phyloP scores from a whole-genome alignment of 2,888 invertebrate genomes.

The Pycnomerus fuliginosus region DNA sequence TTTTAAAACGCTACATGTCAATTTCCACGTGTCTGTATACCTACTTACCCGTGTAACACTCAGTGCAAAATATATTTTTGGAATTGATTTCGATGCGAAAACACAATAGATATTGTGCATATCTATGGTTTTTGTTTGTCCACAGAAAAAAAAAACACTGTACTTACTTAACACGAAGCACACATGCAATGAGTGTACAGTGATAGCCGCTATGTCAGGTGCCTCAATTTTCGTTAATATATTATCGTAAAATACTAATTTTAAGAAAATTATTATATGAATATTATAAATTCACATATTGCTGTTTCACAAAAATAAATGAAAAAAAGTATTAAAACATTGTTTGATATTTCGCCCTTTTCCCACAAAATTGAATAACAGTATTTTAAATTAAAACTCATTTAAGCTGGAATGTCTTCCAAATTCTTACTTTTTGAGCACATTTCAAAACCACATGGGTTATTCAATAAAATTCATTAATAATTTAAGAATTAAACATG shows the following conservation, averaged over 20 bases:
- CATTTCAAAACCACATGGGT: too few species aligned
- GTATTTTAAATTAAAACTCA: too few species aligned
- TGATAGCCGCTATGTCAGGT: constrained; percentile 51
- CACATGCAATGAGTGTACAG: constrained; percentile 44
- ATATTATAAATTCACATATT: constrained; percentile 52
- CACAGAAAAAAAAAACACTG: constrained; percentile 35
- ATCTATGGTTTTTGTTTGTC: constrained; percentile 33
- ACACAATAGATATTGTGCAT: constrained; percentile 32
- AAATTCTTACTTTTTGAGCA: too few species aligned
- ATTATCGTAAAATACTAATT: constrained; percentile 48
- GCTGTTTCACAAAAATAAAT: constrained; percentile 54
- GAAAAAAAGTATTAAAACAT: constrained; percentile 34
- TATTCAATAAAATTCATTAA: too few species aligned
- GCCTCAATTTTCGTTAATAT: constrained; percentile 50
- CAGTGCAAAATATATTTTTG: constrained; percentile 25
- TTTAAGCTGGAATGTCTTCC: too few species aligned
- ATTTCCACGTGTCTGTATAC: constrained; percentile 30
- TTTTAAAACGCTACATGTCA: constrained; percentile 33
- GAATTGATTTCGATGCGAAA: constrained; percentile 23
- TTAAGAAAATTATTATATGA: constrained; percentile 51
- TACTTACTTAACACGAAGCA: constrained; percentile 44
- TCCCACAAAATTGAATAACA: too few species aligned
- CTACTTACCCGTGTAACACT: constrained; percentile 22
- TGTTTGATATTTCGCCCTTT: constrained; percentile 2
- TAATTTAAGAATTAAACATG: too few species aligned